phyloP scores from a whole-genome alignment of 1,140 invertebrate genomes.

The Macrosteles quadrilineatus region DNA sequence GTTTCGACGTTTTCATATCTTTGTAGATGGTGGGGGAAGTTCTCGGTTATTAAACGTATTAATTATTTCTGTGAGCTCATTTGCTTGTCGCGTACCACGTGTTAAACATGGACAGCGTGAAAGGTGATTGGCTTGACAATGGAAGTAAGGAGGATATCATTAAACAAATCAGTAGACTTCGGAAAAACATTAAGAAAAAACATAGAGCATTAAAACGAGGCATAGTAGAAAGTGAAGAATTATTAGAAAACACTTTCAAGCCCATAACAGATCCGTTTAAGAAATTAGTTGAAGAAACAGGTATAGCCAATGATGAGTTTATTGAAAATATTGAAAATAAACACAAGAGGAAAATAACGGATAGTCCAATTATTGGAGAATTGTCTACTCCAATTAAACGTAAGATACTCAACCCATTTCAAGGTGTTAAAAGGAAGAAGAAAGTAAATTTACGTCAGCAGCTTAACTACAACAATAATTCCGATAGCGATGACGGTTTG shows the following conservation, averaged over 20 bases:
- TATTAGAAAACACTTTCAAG: constrained; percentile 23
- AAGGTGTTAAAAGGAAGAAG: background rate
- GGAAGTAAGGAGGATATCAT: background rate
- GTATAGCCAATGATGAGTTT: background rate
- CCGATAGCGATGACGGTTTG: background rate
- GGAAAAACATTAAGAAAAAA: constrained; percentile 29
- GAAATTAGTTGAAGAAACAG: background rate
- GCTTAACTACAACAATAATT: background rate
- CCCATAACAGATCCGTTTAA: constrained; percentile 7
- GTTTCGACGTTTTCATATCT: constrained; percentile 20
- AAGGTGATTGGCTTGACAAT: background rate
- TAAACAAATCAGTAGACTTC: background rate
- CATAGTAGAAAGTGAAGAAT: constrained; percentile 20
- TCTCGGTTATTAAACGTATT: too few species aligned
- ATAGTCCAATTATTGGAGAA: too few species aligned
- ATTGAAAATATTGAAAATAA: background rate
- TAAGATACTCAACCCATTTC: background rate
- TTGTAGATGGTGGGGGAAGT: too few species aligned
- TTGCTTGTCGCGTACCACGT: background rate
- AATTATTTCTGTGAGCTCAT: background rate
- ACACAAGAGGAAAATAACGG: background rate
- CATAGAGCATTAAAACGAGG: constrained; percentile 30
- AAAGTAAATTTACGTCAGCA: background rate
- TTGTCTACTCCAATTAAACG: background rate
- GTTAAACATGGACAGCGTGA: background rate